These are phyloP conservation scores for Homarus americanus DNA, from an alignment of 1,140 invertebrate species.

Conservation along the genomic window DNA sequence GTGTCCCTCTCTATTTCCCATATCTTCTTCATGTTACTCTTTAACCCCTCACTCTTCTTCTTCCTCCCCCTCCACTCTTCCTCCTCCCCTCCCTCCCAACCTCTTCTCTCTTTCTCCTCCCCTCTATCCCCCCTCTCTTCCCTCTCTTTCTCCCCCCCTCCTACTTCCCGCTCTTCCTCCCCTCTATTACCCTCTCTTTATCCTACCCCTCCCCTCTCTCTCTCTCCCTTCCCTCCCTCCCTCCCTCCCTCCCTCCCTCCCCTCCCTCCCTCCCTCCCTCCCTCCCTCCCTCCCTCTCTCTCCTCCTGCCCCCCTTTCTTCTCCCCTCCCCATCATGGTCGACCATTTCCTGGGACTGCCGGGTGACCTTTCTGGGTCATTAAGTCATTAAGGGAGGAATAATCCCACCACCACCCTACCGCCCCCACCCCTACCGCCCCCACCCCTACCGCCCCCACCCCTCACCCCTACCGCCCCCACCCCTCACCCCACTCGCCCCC, in stretches of 20 bases:
- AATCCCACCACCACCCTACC: too few relatives aligned
- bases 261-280: not conserved
- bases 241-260: not conserved
- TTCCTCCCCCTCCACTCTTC: too few relatives aligned
- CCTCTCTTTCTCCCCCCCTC: not conserved
- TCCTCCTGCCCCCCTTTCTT: not conserved
- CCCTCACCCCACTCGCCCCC: too few relatives aligned
- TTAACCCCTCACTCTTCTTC: too few relatives aligned
- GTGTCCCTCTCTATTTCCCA: too few relatives aligned
- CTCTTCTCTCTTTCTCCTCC: too few relatives aligned
- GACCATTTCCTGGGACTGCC: not conserved
- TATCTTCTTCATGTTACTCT: too few relatives aligned
- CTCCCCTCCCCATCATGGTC: not conserved
- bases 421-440: not conserved
- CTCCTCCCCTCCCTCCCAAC: too few relatives aligned
- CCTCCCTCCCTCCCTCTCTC: not conserved
- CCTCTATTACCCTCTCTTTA: not conserved
- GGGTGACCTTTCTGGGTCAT: not conserved
- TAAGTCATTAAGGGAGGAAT: too few relatives aligned
- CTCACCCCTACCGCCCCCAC: not conserved
- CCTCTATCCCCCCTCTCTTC: too few relatives aligned
- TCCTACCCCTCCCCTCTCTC: not conserved
- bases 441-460: not conserved
- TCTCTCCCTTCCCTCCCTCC: not conserved
- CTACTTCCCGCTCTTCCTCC: not conserved